phyloP scores from a whole-genome alignment of 2,888 invertebrate genomes.

The Apodemia duryi region DNA sequence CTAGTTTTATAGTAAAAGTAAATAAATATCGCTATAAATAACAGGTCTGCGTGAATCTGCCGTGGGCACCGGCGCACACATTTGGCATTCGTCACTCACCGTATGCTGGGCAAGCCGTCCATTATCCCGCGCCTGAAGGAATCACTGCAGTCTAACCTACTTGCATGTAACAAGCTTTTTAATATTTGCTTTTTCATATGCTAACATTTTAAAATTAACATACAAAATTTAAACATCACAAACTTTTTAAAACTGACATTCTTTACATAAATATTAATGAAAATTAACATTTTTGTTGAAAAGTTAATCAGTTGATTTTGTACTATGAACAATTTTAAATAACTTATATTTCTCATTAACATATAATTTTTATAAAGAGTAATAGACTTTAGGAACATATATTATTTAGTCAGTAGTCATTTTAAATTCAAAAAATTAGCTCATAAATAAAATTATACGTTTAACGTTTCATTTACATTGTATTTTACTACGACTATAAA shows the following conservation, averaged over 20 bases:
- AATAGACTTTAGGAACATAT: too few species aligned
- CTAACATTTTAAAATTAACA: not conserved
- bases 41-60: conserved; percentile 78
- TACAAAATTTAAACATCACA: not conserved
- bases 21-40: conserved; percentile 21
- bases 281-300: too few species aligned
- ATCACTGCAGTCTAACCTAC: conserved; percentile 50
- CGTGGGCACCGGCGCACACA: conserved; percentile 84
- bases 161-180: conserved; percentile 37
- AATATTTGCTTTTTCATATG: conserved; percentile 20
- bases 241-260: not conserved
- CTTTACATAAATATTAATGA: not conserved
- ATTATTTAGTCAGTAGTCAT: too few species aligned
- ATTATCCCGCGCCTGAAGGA: conserved; percentile 63
- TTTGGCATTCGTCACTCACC: conserved; percentile 89
- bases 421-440: too few species aligned
- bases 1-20: not conserved
- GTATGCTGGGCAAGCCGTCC: conserved; percentile 78
- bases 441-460: too few species aligned
- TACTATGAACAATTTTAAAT: too few species aligned
- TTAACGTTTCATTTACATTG: too few species aligned
- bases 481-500: too few species aligned
- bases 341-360: too few species aligned
- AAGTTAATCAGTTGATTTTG: too few species aligned
- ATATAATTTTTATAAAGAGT: too few species aligned